Percentiles rank a stretch among this genome's conserved stretches.
Conservation (phyloP, 2,113 vertebrate genomes). For the Stercorarius parasiticus region DNA sequence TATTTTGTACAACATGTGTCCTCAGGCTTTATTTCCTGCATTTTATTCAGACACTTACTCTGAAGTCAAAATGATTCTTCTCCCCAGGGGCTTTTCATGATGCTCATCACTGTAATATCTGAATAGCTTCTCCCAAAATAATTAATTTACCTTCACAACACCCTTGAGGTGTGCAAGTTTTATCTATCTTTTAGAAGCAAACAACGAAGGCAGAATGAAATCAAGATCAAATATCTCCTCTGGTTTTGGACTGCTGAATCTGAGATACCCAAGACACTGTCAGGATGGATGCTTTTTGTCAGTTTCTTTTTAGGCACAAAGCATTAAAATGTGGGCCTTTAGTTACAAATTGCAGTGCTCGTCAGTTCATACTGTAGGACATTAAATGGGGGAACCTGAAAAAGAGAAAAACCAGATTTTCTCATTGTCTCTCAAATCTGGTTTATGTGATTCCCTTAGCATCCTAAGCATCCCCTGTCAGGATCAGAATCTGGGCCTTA, state of each 20-base stretch:
- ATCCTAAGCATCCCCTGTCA: neutral
- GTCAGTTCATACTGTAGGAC: neutral
- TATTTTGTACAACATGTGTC: neutral
- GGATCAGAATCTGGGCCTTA: neutral
- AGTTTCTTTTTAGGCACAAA: neutral
- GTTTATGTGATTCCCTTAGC: neutral
- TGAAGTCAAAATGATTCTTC: conserved; percentile 29
- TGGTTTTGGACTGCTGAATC: neutral
- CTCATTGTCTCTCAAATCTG: neutral
- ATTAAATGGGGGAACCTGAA: neutral
- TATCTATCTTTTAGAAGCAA: neutral
- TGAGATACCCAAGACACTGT: neutral
- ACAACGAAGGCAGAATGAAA: neutral
- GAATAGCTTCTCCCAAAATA: conserved; percentile 29
- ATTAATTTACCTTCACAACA: conserved; percentile 41
- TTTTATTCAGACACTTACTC: conserved; percentile 10
- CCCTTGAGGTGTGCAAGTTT: conserved; percentile 20
- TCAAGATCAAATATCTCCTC: neutral
- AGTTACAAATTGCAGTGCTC: neutral
- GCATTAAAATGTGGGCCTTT: neutral
- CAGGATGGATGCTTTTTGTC: neutral
- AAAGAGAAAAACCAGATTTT: neutral
- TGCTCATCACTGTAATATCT: conserved; percentile 7
- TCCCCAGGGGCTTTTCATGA: neutral
- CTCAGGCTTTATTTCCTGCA: neutral